These are phyloP conservation scores for Corynorhinus townsendii DNA, from an alignment of 2,113 vertebrate genomes.

Conservation along the genomic window DNA sequence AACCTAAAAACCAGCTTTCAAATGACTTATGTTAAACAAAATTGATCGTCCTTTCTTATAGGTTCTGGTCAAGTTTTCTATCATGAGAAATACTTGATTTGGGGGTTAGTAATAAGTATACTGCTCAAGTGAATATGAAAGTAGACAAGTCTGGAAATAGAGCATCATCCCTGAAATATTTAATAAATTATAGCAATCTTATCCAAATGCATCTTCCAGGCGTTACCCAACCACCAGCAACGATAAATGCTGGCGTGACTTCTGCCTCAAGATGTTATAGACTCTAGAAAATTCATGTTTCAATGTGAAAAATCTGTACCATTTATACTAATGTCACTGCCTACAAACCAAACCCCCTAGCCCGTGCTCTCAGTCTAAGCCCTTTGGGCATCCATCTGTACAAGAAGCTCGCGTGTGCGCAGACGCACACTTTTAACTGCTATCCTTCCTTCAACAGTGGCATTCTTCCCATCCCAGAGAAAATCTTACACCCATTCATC, in stretches of 20 bases:
- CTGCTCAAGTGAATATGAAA: neutral
- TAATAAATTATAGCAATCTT: neutral
- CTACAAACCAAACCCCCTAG: neutral
- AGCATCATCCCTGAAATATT: neutral
- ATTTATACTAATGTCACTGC: neutral
- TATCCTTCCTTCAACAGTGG: neutral
- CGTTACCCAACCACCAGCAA: neutral
- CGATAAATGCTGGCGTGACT: neutral
- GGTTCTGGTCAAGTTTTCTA: neutral
- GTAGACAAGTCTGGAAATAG: neutral
- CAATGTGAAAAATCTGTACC: neutral
- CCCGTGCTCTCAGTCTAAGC: neutral
- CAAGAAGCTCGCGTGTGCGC: too few relatives aligned
- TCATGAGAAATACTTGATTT: neutral
- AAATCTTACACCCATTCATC: neutral
- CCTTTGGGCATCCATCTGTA: neutral
- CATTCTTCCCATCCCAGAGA: neutral
- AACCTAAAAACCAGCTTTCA: conserved; percentile 13
- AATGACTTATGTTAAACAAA: neutral
- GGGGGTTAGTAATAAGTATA: neutral
- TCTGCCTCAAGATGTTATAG: neutral
- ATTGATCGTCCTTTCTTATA: neutral
- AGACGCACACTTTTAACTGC: neutral
- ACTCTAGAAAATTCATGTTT: neutral
- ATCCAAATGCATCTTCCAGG: neutral